phyloP scores from a whole-genome alignment of 2,888 invertebrate species.

The Piscicola geometra region DNA sequence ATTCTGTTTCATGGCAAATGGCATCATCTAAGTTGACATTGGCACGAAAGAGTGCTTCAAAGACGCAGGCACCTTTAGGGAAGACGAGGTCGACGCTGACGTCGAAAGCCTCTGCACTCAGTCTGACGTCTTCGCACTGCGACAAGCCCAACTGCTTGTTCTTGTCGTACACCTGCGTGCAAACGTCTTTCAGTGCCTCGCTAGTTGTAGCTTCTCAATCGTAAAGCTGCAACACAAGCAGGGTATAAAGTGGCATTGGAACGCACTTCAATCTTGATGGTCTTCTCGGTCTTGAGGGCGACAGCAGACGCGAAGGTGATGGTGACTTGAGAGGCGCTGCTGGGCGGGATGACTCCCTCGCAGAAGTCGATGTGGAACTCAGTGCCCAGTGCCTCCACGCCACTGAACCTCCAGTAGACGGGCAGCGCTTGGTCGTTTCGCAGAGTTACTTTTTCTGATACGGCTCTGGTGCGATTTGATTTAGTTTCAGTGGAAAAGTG shows the following conservation, averaged over 20 bases:
- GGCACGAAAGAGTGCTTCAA: too few relatives aligned
- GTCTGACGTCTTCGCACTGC: conserved; percentile 52
- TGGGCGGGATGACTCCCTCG: conserved; percentile 54
- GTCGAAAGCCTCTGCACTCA: conserved; percentile 56
- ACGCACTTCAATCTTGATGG: conserved; percentile 53
- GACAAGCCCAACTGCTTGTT: conserved; percentile 54
- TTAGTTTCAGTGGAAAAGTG: too few relatives aligned
- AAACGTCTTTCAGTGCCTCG: too few relatives aligned
- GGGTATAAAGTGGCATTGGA: too few relatives aligned
- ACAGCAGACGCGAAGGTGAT: conserved; percentile 56
- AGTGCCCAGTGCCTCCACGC: conserved; percentile 55
- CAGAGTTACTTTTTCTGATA: conserved; percentile 55
- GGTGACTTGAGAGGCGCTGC: conserved; percentile 54
- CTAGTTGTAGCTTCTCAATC: too few relatives aligned
- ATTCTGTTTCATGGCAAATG: too few relatives aligned
- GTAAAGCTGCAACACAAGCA: too few relatives aligned
- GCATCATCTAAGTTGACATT: too few relatives aligned
- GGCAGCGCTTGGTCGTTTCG: conserved; percentile 55
- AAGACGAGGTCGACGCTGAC: conserved; percentile 57
- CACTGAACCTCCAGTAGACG: conserved; percentile 55
- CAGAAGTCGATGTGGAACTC: conserved; percentile 56
- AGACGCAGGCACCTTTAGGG: conserved; percentile 52
- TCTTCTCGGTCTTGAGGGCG: conserved; percentile 53
- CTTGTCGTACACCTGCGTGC: conserved; percentile 51
- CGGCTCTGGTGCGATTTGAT: conserved; percentile 52